Evolutionary conservation across 2,888 invertebrate species (phyloP).

Genomic region (Caenorhabditis sinica): DNA sequence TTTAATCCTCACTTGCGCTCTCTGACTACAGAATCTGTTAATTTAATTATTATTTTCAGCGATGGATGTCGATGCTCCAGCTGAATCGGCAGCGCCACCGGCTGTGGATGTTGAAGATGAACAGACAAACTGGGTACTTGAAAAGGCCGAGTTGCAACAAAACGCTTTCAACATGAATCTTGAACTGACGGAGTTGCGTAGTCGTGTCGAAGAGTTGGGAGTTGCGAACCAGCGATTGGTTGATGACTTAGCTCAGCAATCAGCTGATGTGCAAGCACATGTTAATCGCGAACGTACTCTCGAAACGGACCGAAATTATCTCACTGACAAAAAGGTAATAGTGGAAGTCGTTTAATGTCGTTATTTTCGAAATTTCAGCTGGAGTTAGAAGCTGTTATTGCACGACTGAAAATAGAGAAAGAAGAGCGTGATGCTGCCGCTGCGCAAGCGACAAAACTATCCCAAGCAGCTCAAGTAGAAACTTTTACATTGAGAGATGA

Average conservation of each 20-base stretch:
- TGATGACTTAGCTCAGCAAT: constrained; percentile 37
- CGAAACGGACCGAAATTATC: constrained; percentile 63
- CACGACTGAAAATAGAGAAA: constrained; percentile 69
- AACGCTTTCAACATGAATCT: constrained; percentile 61
- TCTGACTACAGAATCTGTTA: too few species aligned
- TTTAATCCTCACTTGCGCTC: neutral
- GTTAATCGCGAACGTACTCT: constrained; percentile 42
- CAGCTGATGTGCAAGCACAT: constrained; percentile 45
- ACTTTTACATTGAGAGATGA: constrained; percentile 63
- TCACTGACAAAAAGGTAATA: constrained; percentile 52
- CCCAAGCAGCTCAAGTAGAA: constrained; percentile 69
- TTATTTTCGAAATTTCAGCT: constrained; percentile 31
- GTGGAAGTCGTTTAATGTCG: too few species aligned
- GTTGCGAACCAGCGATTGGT: constrained; percentile 40
- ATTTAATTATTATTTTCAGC: too few species aligned
- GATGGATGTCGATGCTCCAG: constrained; percentile 56
- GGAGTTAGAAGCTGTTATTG: constrained; percentile 63
- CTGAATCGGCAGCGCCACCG: constrained; percentile 33
- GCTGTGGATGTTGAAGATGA: constrained; percentile 39
- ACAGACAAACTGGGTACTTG: constrained; percentile 54
- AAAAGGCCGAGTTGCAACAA: constrained; percentile 55
- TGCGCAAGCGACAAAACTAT: constrained; percentile 65
- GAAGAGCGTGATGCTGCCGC: constrained; percentile 71
- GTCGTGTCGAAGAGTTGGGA: constrained; percentile 44
- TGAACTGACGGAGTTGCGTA: constrained; percentile 54